phyloP scores from a whole-genome alignment of 1,140 invertebrate species.

The Megalonaias nervosa region DNA sequence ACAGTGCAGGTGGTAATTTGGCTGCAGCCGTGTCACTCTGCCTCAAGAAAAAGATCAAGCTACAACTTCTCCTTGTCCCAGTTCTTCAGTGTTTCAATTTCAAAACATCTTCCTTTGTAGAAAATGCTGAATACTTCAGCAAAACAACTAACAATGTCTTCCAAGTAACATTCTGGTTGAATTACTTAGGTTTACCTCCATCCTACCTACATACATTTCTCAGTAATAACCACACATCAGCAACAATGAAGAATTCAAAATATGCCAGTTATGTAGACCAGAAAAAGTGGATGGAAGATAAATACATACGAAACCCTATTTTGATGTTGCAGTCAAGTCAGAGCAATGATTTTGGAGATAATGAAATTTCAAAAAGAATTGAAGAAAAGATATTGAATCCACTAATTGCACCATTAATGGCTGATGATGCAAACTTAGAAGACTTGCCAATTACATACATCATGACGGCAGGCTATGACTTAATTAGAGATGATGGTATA shows the following conservation, averaged over 20 bases:
- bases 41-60: conserved; percentile 30
- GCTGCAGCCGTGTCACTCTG: conserved; percentile 42
- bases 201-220: conserved; percentile 24
- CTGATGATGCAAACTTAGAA: conserved; percentile 20
- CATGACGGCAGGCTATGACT: conserved; percentile 43
- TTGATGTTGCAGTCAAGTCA: conserved; percentile 4
- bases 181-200: conserved; percentile 12
- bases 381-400: conserved; percentile 31
- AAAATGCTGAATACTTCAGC: conserved; percentile 19
- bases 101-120: conserved; percentile 45
- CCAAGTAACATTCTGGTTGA: conserved; percentile 23
- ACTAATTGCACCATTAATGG: conserved; percentile 34
- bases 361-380: conserved; percentile 16
- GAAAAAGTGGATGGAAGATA: not conserved
- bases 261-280: conserved; percentile 12
- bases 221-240: conserved; percentile 35
- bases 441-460: conserved; percentile 32
- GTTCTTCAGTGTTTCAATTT: conserved; percentile 45
- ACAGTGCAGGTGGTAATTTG: conserved; percentile 54
- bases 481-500: conserved; percentile 44
- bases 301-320: not conserved
- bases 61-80: conserved; percentile 52
- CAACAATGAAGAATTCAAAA: conserved; percentile 28
- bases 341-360: conserved; percentile 23
- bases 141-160: conserved; percentile 18